Conservation (phyloP, 2,113 vertebrate species). For the Nannospalax galili region DNA sequence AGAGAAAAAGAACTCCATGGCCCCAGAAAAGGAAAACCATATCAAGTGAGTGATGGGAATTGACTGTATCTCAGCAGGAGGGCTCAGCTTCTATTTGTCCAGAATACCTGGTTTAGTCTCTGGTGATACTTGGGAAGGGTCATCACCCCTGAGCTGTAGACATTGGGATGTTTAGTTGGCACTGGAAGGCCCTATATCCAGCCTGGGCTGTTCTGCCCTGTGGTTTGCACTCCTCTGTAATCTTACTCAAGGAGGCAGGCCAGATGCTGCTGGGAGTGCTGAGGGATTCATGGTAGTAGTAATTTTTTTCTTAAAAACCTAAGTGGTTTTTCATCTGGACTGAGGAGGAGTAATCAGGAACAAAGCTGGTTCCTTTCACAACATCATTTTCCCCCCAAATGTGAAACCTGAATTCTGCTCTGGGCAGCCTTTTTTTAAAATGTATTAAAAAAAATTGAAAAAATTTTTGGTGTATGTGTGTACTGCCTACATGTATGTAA, state of each 20-base stretch:
- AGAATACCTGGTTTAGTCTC: neutral
- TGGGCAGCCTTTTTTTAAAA: neutral
- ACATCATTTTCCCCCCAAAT: neutral
- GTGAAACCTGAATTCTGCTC: neutral
- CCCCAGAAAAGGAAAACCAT: conserved; percentile 59
- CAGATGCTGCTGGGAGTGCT: neutral
- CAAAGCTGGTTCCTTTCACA: neutral
- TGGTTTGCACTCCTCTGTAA: neutral
- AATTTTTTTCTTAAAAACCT: neutral
- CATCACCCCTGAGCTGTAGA: neutral
- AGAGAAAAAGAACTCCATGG: conserved; percentile 57
- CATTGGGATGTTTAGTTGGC: neutral
- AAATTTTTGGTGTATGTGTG: too few species aligned
- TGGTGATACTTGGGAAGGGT: neutral
- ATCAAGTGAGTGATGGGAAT: conserved; percentile 77
- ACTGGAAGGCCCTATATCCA: too few species aligned
- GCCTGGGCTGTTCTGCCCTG: neutral
- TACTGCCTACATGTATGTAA: too few species aligned
- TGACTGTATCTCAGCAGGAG: neutral
- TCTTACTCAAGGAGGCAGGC: neutral
- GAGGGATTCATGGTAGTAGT: neutral
- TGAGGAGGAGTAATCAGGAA: neutral
- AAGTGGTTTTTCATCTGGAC: neutral
- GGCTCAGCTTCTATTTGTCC: neutral
- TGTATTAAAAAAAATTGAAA: too few species aligned